phyloP scores from a whole-genome alignment of 2,888 invertebrate species.

The Labia minor region DNA sequence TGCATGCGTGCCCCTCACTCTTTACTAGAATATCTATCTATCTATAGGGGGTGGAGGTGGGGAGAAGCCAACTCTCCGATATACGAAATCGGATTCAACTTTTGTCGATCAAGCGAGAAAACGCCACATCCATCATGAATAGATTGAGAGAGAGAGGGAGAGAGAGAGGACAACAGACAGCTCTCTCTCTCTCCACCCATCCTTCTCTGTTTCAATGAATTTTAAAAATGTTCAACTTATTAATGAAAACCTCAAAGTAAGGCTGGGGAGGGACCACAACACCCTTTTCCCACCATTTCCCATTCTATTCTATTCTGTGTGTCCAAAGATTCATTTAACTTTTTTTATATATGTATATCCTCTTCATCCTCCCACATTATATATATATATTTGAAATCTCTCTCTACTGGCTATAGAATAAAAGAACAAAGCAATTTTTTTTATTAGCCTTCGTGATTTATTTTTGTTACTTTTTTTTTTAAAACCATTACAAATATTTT shows the following conservation, averaged over 20 bases:
- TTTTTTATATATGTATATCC: constrained; percentile 1
- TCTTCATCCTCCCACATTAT: no score
- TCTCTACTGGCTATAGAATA: background rate
- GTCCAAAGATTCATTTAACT: constrained; percentile 13
- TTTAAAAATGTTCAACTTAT: constrained; percentile 4
- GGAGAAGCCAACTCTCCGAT: background rate
- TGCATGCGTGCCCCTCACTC: background rate
- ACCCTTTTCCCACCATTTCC: no score
- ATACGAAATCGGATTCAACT: background rate
- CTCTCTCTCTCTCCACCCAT: background rate
- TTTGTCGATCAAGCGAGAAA: constrained; percentile 13
- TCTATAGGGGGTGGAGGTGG: no score
- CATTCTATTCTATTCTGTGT: background rate
- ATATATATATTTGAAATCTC: background rate
- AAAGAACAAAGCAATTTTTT: constrained; percentile 1
- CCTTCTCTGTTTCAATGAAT: background rate
- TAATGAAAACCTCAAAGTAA: constrained; percentile 7
- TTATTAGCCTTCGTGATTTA: background rate
- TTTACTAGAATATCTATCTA: no score
- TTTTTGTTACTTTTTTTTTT: background rate
- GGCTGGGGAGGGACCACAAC: background rate
- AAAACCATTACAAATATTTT: no score
- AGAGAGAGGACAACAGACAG: no score
- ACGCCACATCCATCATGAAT: background rate
- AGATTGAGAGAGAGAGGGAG: no score